These are phyloP conservation scores for Amphipoea lucens DNA, from an alignment of 2,888 invertebrate species.

Conservation along the genomic window DNA sequence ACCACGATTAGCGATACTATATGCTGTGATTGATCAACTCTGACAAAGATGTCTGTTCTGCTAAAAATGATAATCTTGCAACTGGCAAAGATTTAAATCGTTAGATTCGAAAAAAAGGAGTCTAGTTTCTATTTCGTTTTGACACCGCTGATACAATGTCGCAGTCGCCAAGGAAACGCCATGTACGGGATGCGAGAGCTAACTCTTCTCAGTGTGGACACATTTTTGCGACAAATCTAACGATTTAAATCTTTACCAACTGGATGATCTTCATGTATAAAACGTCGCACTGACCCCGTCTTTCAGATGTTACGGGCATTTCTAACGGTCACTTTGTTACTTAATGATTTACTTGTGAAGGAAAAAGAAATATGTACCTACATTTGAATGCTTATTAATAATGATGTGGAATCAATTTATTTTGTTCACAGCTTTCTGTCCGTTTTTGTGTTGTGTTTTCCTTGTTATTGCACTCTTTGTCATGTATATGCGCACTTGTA, in stretches of 20 bases:
- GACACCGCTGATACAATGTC: background rate
- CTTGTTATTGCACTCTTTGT: conserved; percentile 30
- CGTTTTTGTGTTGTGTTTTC: conserved; percentile 49
- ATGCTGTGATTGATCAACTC: background rate
- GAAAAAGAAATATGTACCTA: background rate
- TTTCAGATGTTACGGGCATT: background rate
- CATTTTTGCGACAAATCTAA: background rate
- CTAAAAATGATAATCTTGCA: background rate
- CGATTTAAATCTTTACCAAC: background rate
- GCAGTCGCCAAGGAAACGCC: background rate
- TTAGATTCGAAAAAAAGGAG: background rate
- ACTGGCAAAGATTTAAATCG: background rate
- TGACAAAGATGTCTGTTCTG: background rate
- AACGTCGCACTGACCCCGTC: background rate
- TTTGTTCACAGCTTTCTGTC: conserved; percentile 54
- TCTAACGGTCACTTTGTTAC: background rate
- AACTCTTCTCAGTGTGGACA: background rate
- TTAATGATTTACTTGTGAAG: background rate
- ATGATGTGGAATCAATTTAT: conserved; percentile 51
- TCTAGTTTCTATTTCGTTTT: background rate
- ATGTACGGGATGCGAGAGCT: background rate
- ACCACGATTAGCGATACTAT: background rate
- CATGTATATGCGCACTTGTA: conserved; percentile 14
- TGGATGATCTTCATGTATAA: background rate
- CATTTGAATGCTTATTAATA: background rate